Conservation (phyloP, 2,113 vertebrate species). For the Phycodurus eques region DNA sequence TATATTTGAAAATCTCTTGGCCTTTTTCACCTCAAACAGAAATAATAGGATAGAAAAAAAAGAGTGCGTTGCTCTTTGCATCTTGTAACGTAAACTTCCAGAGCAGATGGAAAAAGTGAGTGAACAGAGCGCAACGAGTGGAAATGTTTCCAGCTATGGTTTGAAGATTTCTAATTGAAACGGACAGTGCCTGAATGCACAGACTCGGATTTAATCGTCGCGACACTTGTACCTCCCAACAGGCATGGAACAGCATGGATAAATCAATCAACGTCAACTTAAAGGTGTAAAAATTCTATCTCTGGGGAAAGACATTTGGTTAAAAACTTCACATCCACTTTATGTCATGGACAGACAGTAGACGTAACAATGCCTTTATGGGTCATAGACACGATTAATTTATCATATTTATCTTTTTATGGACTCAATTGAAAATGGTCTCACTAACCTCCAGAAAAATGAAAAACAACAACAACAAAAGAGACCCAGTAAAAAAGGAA, state of each 20-base stretch:
- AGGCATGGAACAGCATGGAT: conserved; percentile 29
- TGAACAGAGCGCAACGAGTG: conserved; percentile 51
- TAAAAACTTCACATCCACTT: conserved; percentile 20
- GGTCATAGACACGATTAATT: neutral
- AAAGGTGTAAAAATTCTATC: conserved; percentile 35
- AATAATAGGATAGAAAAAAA: conserved; percentile 32
- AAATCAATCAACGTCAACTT: conserved; percentile 57
- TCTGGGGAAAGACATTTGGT: neutral
- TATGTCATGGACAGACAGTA: conserved; percentile 31
- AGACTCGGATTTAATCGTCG: conserved; percentile 61
- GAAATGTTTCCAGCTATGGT: conserved; percentile 54
- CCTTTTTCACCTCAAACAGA: neutral
- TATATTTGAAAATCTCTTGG: conserved; percentile 8
- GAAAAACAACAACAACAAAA: no score
- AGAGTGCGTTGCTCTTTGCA: conserved; percentile 26
- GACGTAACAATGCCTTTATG: neutral
- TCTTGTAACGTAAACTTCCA: conserved; percentile 39
- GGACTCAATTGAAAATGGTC: neutral
- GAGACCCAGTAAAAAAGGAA: no score
- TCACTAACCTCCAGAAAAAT: neutral
- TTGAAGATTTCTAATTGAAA: conserved; percentile 69
- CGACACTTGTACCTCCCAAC: conserved; percentile 36
- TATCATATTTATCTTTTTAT: neutral
- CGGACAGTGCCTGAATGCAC: conserved; percentile 54
- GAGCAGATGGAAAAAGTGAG: conserved; percentile 68